These are phyloP conservation scores for Drosophila lacicola DNA, from an alignment of 2,888 invertebrate genomes.

Conservation along the genomic window DNA sequence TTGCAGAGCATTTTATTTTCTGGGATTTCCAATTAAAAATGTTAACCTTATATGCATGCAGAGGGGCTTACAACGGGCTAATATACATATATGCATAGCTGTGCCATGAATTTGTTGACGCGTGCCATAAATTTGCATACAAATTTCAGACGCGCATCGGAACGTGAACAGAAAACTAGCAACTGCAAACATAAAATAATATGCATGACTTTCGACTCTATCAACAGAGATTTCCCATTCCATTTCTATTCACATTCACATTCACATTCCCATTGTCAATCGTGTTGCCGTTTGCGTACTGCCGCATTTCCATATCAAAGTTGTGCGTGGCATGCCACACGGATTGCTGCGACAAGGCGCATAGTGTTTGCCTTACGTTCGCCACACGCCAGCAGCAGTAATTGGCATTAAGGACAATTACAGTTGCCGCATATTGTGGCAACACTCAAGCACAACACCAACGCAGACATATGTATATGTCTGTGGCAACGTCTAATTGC, in stretches of 20 bases:
- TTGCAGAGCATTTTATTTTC: background rate
- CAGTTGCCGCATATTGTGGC: background rate
- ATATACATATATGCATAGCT: conserved; percentile 13
- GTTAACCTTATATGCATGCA: background rate
- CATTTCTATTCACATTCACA: background rate
- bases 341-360: conserved; percentile 20
- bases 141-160: background rate
- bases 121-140: conserved; percentile 15
- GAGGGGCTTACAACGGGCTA: background rate
- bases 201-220: conserved; percentile 7
- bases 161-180: background rate
- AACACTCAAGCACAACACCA: conserved; percentile 2
- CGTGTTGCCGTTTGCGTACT: background rate
- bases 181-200: conserved; percentile 5
- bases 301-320: conserved; percentile 26
- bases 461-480: background rate
- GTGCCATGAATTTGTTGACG: background rate
- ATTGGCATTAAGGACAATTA: conserved; percentile 40
- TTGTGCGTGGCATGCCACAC: background rate
- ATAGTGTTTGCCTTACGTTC: background rate
- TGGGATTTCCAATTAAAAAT: conserved; percentile 17
- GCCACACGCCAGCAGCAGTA: conserved; percentile 17
- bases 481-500: conserved; percentile 56
- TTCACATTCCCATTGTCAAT: background rate
- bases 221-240: background rate